A percentile compares a stretch with the other conserved stretches of the same genome.
Evolutionary conservation across 2,797 vertebrate genomes (phyloP).

Genomic region (Peromyscus eremicus): DNA sequence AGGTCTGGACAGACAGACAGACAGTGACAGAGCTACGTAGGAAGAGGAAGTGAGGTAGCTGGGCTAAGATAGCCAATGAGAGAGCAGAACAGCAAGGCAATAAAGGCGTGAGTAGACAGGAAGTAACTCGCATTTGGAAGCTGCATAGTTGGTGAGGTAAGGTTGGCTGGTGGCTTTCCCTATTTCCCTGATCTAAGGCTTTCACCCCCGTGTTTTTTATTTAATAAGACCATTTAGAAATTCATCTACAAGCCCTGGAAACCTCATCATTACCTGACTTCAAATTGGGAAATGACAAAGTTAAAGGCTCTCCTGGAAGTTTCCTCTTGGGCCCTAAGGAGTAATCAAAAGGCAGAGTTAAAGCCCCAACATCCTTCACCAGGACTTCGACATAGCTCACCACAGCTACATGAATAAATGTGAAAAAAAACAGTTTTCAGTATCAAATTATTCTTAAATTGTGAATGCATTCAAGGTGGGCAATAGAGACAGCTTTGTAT

Average conservation of each 20-base stretch:
- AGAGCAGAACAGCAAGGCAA: too few relatives aligned
- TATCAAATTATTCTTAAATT: constrained; percentile 54
- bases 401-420: background rate
- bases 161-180: too few relatives aligned
- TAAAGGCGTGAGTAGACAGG: too few relatives aligned
- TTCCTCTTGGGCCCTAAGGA: background rate
- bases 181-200: too few relatives aligned
- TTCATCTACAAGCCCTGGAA: background rate
- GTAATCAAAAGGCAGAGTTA: constrained; percentile 31
- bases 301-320: background rate
- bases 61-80: too few relatives aligned
- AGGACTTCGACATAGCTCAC: background rate
- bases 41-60: too few relatives aligned
- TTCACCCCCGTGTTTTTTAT: too few relatives aligned
- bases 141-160: too few relatives aligned
- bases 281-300: constrained; percentile 34
- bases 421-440: background rate
- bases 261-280: background rate
- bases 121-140: too few relatives aligned
- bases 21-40: too few relatives aligned
- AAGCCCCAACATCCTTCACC: background rate
- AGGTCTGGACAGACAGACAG: too few relatives aligned
- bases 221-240: too few relatives aligned
- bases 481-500: background rate
- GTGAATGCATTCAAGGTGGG: background rate